Evolutionary conservation across 2,113 vertebrate species (phyloP).

Genomic region (Atractosteus spatula): DNA sequence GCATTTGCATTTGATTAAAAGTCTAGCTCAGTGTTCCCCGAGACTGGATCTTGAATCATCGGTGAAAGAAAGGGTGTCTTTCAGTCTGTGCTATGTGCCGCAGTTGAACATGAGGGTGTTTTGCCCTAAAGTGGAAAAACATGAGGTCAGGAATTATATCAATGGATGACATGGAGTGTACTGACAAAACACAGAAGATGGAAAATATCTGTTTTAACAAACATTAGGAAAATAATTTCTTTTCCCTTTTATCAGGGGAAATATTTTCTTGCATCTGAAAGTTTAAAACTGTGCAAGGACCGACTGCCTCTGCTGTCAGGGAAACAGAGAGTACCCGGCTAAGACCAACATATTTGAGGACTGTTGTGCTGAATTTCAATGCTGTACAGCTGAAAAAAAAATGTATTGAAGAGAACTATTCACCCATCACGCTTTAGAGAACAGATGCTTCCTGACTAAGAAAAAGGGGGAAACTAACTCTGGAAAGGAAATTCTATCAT

Average conservation of each 20-base stretch:
- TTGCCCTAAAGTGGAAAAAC: constrained; percentile 57
- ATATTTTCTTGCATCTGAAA: too few species aligned
- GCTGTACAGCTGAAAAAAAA: too few species aligned
- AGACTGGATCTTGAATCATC: constrained; percentile 44
- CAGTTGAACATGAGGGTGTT: neutral
- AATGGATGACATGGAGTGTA: constrained; percentile 38
- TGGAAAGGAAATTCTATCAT: constrained; percentile 37
- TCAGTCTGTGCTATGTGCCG: constrained; percentile 1
- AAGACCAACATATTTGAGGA: too few species aligned
- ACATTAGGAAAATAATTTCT: too few species aligned
- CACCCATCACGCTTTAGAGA: too few species aligned
- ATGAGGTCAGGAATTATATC: constrained; percentile 67
- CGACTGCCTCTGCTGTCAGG: too few species aligned
- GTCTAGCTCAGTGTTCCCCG: neutral
- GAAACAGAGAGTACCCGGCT: too few species aligned
- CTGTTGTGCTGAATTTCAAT: too few species aligned
- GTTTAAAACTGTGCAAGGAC: too few species aligned
- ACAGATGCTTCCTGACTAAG: constrained; percentile 64
- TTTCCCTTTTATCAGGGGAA: neutral
- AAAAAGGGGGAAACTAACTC: constrained; percentile 33
- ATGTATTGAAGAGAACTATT: too few species aligned
- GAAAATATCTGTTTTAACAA: neutral
- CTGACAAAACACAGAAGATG: constrained; percentile 34
- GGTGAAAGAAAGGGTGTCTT: constrained; percentile 1
- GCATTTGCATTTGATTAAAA: neutral